These are phyloP conservation scores for Pherbina coryleti DNA, from an alignment of 2,888 invertebrate species.

Conservation along the genomic window DNA sequence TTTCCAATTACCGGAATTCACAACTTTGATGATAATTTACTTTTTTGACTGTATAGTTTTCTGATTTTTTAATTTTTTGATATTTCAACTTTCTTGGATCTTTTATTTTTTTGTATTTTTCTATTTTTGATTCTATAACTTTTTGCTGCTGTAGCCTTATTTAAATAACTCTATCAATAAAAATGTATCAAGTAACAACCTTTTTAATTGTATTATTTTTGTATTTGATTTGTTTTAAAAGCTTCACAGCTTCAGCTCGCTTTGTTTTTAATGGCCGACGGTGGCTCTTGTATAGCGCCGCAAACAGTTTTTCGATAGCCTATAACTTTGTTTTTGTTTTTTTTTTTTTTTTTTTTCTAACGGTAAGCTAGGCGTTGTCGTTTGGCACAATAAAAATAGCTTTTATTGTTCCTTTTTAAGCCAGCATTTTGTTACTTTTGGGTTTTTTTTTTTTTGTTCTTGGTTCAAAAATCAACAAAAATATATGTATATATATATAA, in stretches of 20 bases:
- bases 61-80: constrained; percentile 54
- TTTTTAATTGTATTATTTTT: constrained; percentile 14
- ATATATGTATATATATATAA: not conserved
- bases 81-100: constrained; percentile 45
- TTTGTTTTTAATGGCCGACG: no score
- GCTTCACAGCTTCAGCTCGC: no score
- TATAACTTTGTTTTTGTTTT: no score
- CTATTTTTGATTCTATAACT: not conserved
- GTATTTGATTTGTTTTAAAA: not conserved
- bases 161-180: not conserved
- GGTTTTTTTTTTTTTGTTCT: not conserved
- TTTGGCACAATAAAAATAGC: no score
- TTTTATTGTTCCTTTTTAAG: not conserved
- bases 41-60: constrained; percentile 32
- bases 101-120: not conserved
- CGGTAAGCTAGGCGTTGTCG: no score
- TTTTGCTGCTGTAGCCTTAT: not conserved
- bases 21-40: constrained; percentile 16
- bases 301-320: no score
- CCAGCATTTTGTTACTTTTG: not conserved
- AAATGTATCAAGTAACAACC: constrained; percentile 15
- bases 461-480: constrained; percentile 22
- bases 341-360: no score
- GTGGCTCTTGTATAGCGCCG: no score
- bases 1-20: constrained; percentile 11